Percentiles rank a stretch among this genome's conserved stretches.
These are phyloP conservation scores for Sesia apiformis DNA, from an alignment of 2,888 invertebrate species.

Conservation along the genomic window DNA sequence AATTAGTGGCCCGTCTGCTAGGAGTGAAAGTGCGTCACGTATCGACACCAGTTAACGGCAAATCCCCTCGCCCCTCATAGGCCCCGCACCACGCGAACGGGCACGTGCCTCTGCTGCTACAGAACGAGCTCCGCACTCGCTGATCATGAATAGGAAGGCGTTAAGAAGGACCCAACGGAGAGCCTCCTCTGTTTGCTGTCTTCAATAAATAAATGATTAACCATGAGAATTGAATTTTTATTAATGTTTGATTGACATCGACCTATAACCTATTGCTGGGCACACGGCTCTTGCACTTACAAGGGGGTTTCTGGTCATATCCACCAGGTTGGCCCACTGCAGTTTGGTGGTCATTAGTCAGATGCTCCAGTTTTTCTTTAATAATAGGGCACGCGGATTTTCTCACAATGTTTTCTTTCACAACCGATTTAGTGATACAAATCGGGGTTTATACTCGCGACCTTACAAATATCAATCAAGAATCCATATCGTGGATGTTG, in stretches of 20 bases:
- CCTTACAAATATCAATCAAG: too few species aligned
- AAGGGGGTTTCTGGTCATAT: too few species aligned
- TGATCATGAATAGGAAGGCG: slow-evolving; percentile 61
- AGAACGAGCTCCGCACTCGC: slow-evolving; percentile 28
- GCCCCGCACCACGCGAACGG: slow-evolving; percentile 12
- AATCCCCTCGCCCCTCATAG: slow-evolving; percentile 14
- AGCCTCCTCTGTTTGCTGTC: slow-evolving; percentile 60
- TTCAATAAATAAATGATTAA: slow-evolving; percentile 48
- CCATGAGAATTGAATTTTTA: not conserved
- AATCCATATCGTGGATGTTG: too few species aligned
- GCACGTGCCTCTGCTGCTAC: slow-evolving; percentile 12
- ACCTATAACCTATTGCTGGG: not conserved
- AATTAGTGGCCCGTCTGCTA: slow-evolving; percentile 68
- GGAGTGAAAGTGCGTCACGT: slow-evolving; percentile 34
- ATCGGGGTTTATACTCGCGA: too few species aligned
- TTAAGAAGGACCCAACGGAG: slow-evolving; percentile 47
- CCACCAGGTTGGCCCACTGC: too few species aligned
- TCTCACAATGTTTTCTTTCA: too few species aligned
- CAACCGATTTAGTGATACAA: too few species aligned
- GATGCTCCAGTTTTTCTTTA: too few species aligned
- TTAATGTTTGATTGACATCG: not conserved
- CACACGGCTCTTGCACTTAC: too few species aligned
- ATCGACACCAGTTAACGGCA: slow-evolving; percentile 20
- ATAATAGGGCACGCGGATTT: too few species aligned
- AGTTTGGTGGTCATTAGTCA: too few species aligned